These are phyloP conservation scores for Toxonevra muliebris DNA, from an alignment of 2,888 invertebrate genomes.

Conservation along the genomic window DNA sequence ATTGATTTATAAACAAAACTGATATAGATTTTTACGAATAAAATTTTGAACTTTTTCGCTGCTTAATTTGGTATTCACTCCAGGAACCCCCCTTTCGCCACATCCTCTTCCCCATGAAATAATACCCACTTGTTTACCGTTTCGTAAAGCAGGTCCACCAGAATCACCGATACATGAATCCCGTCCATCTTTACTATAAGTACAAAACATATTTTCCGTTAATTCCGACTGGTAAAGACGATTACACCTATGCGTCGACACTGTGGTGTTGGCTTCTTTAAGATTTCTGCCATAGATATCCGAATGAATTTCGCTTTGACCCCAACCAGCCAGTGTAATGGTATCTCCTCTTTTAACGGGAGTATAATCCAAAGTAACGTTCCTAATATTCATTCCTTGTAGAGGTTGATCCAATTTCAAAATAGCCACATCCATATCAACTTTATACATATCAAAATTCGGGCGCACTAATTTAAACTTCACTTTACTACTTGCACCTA, in stretches of 20 bases:
- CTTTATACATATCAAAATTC: slow-evolving; percentile 43
- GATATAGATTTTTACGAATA: slow-evolving; percentile 23
- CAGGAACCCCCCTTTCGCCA: slow-evolving; percentile 72
- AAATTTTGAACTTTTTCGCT: slow-evolving; percentile 35
- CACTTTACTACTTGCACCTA: slow-evolving; percentile 43
- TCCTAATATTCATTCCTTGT: slow-evolving; percentile 33
- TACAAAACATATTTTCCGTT: slow-evolving; percentile 53
- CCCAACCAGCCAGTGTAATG: slow-evolving; percentile 50
- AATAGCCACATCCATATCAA: slow-evolving; percentile 54
- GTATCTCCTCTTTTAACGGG: slow-evolving; percentile 30
- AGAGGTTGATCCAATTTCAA: slow-evolving; percentile 45
- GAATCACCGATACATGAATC: slow-evolving; percentile 57
- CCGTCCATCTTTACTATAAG: slow-evolving; percentile 43
- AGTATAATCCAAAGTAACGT: slow-evolving; percentile 38
- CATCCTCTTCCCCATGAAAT: slow-evolving; percentile 68
- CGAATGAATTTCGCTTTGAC: slow-evolving; percentile 31
- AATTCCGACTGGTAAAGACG: slow-evolving; percentile 19
- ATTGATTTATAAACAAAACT: slow-evolving; percentile 18
- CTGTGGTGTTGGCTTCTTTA: slow-evolving; percentile 38
- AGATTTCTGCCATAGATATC: slow-evolving; percentile 35
- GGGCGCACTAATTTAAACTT: slow-evolving; percentile 45
- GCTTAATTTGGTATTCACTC: slow-evolving; percentile 76
- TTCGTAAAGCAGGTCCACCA: slow-evolving; percentile 51
- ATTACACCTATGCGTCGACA: slow-evolving; percentile 33
- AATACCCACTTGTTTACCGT: slow-evolving; percentile 68